Conservation (phyloP, 2,113 vertebrate species). For the Thinocorus orbignyianus region DNA sequence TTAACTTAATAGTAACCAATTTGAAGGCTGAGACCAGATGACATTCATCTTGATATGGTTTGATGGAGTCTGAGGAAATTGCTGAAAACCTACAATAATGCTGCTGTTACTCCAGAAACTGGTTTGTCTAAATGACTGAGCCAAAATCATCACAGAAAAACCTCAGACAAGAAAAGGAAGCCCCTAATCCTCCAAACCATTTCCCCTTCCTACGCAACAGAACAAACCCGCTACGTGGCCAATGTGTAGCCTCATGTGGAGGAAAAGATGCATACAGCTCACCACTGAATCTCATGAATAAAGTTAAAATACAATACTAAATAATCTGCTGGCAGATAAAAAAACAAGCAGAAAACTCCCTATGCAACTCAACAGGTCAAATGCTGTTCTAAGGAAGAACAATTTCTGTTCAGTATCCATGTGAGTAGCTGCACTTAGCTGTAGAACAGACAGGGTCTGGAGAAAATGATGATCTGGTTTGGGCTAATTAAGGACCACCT, state of each 20-base stretch:
- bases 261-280: background rate
- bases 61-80: background rate
- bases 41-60: background rate
- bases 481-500: constrained; percentile 6
- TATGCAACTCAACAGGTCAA: background rate
- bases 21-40: background rate
- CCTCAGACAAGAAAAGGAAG: constrained; percentile 17
- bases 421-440: background rate
- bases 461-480: background rate
- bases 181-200: background rate
- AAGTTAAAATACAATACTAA: background rate
- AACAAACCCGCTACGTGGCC: background rate
- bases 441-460: background rate
- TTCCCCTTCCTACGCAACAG: background rate
- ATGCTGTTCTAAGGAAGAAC: background rate
- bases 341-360: background rate
- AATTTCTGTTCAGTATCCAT: background rate
- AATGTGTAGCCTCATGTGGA: background rate
- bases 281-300: background rate
- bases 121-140: background rate
- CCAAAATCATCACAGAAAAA: constrained; percentile 44
- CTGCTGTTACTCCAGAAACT: background rate
- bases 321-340: background rate
- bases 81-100: background rate
- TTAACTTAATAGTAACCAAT: background rate